phyloP scores from a whole-genome alignment of 2,113 vertebrate genomes.

The Dissostichus mawsoni region DNA sequence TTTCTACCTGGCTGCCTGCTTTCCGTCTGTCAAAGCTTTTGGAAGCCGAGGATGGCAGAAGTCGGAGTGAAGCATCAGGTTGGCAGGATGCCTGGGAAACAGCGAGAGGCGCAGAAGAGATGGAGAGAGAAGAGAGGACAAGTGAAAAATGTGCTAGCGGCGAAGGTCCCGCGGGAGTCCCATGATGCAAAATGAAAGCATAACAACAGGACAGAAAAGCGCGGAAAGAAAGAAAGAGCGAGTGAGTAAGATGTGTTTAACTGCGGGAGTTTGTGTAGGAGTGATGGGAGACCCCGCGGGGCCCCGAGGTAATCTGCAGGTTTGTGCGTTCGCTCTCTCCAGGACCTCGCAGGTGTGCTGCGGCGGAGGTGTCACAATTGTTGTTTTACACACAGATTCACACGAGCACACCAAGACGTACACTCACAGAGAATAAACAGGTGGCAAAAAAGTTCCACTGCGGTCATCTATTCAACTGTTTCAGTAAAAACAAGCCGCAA shows the following conservation, averaged over 20 bases:
- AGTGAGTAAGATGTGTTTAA: conserved; percentile 63
- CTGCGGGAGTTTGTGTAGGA: conserved; percentile 67
- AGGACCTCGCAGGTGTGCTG: conserved; percentile 60
- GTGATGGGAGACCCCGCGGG: conserved; percentile 62
- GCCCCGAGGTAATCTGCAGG: conserved; percentile 66
- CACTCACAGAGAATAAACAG: conserved; percentile 10
- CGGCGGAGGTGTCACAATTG: conserved; percentile 37
- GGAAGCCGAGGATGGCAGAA: background rate
- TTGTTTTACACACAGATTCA: conserved; percentile 32
- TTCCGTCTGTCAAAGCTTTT: conserved; percentile 12
- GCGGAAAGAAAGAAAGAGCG: conserved; percentile 28
- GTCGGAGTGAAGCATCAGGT: conserved; percentile 34
- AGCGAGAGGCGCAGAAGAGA: conserved; percentile 32
- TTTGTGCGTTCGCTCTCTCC: conserved; percentile 57
- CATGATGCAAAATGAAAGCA: conserved; percentile 62
- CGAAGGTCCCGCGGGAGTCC: conserved; percentile 44
- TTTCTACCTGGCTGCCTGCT: background rate
- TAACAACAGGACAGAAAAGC: conserved; percentile 59
- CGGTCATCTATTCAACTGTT: conserved; percentile 35
- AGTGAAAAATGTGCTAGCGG: conserved; percentile 50
- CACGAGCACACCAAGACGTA: conserved; percentile 13
- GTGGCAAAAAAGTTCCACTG: conserved; percentile 21
- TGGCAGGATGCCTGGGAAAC: conserved; percentile 55
- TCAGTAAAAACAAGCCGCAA: conserved; percentile 26
- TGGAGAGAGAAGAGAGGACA: conserved; percentile 49